Evolutionary conservation across 2,888 invertebrate genomes (phyloP), one percentile per base, ranked within the genome.

Genomic region (Punctoribates punctum): DNA sequence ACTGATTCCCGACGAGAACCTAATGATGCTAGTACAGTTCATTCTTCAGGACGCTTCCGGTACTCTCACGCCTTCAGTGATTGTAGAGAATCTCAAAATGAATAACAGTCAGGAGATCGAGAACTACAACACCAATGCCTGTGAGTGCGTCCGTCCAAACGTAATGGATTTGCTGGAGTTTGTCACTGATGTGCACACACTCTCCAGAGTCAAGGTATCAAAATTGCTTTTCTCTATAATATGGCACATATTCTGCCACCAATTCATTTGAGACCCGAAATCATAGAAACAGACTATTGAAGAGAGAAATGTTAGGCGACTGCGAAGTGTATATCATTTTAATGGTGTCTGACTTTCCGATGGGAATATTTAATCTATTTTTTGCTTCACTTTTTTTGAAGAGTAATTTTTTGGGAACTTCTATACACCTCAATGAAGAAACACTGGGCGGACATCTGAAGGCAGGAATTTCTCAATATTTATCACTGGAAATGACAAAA

Each of bases 371-470:
- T 38, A 74, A 42, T 75, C 29, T 77, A 78, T 51, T 77, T 73
- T 62, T 23, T 62, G 2, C 11, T 62, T 62, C 1, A 2, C 17
- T 62, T 8, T 5, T 8, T 62, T 83, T 84, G 78, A 80, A 90
- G 89, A 90, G 89, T 81, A 90, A 89, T 82, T 88, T 88, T 42
- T 77, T 76, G 25, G 83, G 83, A 23, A 79, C 78, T 72, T 78
- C 78, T 20, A 78, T 79, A 82, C 91, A 93, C 77, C 85, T 95
- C 77, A 94, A 96, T 83, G 96, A 97, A 84, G 97, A 98, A 84
- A 96, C 97, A 0, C 86, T 99, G 34, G 98, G 98, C 0, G 96
- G 96, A 0, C 92, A 95, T 73, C 88, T 99, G 75, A 99, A 99
- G 85, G 95, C 96, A 60, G 96, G 94, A 29, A 89, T 98, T 67